Evolutionary conservation across 2,113 vertebrate genomes (phyloP).

Genomic region (Pygoscelis antarcticus): DNA sequence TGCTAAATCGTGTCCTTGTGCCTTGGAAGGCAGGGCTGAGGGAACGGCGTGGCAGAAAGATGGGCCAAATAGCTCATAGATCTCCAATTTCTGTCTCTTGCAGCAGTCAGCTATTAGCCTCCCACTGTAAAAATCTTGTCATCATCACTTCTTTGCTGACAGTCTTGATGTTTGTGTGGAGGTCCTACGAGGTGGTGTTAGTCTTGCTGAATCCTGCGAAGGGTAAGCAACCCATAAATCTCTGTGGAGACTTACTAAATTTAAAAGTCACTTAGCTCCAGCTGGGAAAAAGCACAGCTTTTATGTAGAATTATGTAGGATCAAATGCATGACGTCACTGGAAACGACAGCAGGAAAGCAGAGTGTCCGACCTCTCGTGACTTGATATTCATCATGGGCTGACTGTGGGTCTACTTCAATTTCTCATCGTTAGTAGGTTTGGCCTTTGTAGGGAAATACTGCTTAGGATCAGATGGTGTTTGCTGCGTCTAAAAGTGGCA

Average conservation of each 20-base stretch:
- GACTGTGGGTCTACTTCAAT: not conserved
- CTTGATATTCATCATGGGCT: not conserved
- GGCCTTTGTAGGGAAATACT: too few species aligned
- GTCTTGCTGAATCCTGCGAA: not conserved
- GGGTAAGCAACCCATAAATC: not conserved
- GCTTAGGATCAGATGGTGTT: rapidly evolving
- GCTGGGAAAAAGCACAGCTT: not conserved
- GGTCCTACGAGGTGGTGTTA: rapidly evolving
- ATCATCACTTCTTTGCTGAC: not conserved
- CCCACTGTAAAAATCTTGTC: not conserved
- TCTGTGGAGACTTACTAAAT: not conserved
- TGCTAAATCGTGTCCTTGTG: not conserved
- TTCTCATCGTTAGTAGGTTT: rapidly evolving
- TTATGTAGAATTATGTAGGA: not conserved
- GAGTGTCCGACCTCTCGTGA: not conserved
- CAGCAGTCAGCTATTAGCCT: not conserved
- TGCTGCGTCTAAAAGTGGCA: not conserved
- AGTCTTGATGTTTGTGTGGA: rapidly evolving
- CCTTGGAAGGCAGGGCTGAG: not conserved
- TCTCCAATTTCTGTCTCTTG: not conserved
- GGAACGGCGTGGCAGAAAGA: not conserved
- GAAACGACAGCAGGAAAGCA: not conserved
- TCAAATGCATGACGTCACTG: not conserved
- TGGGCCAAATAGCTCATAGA: not conserved
- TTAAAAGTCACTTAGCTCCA: not conserved